Base-by-base conservation (phyloP, 2,797 vertebrate species). In the Tamandua tetradactyla region DNA sequence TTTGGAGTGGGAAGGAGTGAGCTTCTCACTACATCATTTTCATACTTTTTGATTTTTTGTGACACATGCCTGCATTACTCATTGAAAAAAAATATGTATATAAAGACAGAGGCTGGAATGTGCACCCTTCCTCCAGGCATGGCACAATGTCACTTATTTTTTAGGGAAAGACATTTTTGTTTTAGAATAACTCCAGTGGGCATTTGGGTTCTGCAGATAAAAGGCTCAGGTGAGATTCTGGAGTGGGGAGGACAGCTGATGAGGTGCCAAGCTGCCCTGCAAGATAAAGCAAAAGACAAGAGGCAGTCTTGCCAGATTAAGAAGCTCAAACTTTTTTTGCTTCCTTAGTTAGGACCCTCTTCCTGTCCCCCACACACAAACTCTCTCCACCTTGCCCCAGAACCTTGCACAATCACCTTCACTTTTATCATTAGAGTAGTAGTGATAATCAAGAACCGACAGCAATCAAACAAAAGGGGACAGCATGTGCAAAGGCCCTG, bases 201-300 rank as follows among this genome's bases (percentile, higher is more conserved):
- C 37, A 37, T 66, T 66, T 78, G 82, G 15, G 55, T 64, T 61
- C 47, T 62, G n/a, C 44, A 22, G 42, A 18, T 91, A 62, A 64
- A 32, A 55, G 42, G 74, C 11, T 37, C 20, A 22, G 30, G 9
- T 23, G 15, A 15, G n/a, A 44, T 52, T 22, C 0, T n/a, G 12
- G 9, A 6, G n/a, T 12, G 18, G 68, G 22, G 13, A n/a, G 2
- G 25, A 61, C 37, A 20, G n/a, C 81, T 10, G 42, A 0, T 59
- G 59, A 47, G 30, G 23, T 4, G 18, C 6, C 27, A 35, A 30
- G 18, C 27, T 69, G 12, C 62, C 12, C 64, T 32, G 11, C 15
- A n/a, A 59, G 25, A 27, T 42, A 32, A 68, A 47, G 17, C 8
- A 47, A 90, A 59, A 40, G 68, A 59, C 49, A 47, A 27, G 32